Conservation (phyloP, 2,888 invertebrate species). For the Drosophila trichaetosa region DNA sequence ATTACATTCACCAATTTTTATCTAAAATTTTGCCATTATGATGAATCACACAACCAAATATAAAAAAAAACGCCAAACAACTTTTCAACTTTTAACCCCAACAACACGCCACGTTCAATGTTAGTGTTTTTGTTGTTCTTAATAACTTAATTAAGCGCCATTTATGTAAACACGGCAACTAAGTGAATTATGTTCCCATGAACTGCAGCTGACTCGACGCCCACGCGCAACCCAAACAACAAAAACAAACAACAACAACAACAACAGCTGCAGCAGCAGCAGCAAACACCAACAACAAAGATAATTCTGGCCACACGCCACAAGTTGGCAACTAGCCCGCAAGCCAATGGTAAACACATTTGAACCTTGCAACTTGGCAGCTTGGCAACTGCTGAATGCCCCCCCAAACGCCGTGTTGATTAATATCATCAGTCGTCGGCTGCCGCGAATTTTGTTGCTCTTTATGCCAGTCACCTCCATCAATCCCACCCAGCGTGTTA, state of each 20-base stretch:
- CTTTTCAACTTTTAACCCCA: constrained; percentile 17
- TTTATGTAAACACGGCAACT: constrained; percentile 54
- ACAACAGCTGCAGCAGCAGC: constrained; percentile 9
- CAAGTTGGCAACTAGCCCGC: constrained; percentile 46
- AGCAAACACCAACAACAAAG: constrained; percentile 18
- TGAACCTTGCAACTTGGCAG: constrained; percentile 40
- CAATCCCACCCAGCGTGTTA: not conserved
- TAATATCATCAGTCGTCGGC: constrained; percentile 59
- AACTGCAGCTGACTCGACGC: constrained; percentile 62
- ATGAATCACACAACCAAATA: not conserved
- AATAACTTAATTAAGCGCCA: constrained; percentile 74
- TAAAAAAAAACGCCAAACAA: not conserved
- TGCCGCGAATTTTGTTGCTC: not conserved
- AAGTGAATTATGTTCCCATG: constrained; percentile 62
- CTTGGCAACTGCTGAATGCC: constrained; percentile 25
- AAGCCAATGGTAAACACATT: constrained; percentile 33
- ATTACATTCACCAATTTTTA: not conserved
- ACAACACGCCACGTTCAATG: constrained; percentile 21
- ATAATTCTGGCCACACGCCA: constrained; percentile 64
- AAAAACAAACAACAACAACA: constrained; percentile 15
- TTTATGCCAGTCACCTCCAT: not conserved
- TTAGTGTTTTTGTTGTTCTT: constrained; percentile 37
- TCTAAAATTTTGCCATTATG: not conserved
- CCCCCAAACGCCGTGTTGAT: constrained; percentile 57
- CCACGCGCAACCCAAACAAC: constrained; percentile 58